Evolutionary conservation across 2,888 invertebrate species (phyloP).

Genomic region (Rhagonycha fulva): DNA sequence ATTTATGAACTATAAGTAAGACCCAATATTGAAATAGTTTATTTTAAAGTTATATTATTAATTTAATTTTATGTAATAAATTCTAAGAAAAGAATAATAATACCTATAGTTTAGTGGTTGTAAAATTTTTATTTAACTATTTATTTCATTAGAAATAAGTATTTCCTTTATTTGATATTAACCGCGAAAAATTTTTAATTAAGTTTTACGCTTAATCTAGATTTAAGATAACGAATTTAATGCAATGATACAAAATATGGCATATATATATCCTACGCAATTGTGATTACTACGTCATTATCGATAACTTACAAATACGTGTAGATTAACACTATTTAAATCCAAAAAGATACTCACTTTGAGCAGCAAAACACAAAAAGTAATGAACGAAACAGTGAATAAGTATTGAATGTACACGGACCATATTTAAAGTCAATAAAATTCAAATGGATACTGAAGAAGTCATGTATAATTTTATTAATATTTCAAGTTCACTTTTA

Average conservation of each 20-base stretch:
- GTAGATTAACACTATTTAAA: background rate
- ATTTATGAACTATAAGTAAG: background rate
- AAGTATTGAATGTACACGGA: background rate
- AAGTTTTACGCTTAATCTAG: background rate
- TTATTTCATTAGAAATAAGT: background rate
- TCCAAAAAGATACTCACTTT: background rate
- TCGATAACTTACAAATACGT: background rate
- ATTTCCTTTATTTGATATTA: background rate
- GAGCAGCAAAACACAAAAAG: background rate
- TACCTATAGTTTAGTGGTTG: background rate
- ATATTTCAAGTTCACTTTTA: constrained; percentile 17
- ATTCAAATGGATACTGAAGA: constrained; percentile 5
- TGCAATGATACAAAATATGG: background rate
- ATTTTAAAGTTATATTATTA: too few species aligned
- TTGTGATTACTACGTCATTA: background rate
- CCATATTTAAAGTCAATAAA: constrained; percentile 5
- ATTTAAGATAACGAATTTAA: background rate
- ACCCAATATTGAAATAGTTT: too few species aligned
- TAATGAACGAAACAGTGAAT: constrained; percentile 1
- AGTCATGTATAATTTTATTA: constrained; percentile 9
- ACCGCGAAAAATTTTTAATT: background rate
- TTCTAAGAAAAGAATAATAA: too few species aligned
- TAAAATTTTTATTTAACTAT: background rate
- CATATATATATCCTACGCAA: background rate
- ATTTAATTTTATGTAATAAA: too few species aligned